These are phyloP conservation scores for Motacilla tschutschensis DNA, from an alignment of 2,113 vertebrate species.

Conservation along the genomic window DNA sequence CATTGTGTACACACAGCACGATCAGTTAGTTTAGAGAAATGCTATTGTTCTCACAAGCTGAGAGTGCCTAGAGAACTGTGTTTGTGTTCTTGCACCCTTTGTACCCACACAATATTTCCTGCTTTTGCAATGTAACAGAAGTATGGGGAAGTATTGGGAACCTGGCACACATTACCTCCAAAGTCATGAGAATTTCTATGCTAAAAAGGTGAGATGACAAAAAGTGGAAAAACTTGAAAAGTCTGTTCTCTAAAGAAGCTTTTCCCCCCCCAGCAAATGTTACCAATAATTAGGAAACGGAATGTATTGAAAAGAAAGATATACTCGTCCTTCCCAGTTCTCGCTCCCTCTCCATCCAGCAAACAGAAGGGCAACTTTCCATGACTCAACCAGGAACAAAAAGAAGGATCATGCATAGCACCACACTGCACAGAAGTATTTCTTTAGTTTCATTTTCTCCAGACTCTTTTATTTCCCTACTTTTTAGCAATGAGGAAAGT, in stretches of 20 bases:
- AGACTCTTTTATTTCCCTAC: neutral
- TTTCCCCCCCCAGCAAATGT: neutral
- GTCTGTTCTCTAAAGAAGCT: neutral
- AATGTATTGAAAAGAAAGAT: neutral
- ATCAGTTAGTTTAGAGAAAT: neutral
- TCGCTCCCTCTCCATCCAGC: neutral
- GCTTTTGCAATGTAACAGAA: conserved; percentile 14
- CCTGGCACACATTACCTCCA: neutral
- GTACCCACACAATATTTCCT: conserved; percentile 5
- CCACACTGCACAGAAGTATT: neutral
- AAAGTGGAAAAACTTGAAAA: neutral
- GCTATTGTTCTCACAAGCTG: neutral
- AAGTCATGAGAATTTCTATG: neutral
- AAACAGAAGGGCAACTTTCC: neutral
- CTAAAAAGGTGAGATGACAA: neutral
- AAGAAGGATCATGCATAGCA: neutral
- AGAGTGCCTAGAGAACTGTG: neutral
- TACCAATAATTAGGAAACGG: neutral
- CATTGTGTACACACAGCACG: neutral
- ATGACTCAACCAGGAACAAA: neutral
- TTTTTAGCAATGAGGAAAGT: neutral
- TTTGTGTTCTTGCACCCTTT: conserved; percentile 33
- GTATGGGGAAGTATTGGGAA: neutral
- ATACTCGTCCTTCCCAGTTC: neutral
- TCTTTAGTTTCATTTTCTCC: neutral